These are phyloP conservation scores for Saccostrea echinata DNA, from an alignment of 1,140 invertebrate genomes.

Conservation along the genomic window DNA sequence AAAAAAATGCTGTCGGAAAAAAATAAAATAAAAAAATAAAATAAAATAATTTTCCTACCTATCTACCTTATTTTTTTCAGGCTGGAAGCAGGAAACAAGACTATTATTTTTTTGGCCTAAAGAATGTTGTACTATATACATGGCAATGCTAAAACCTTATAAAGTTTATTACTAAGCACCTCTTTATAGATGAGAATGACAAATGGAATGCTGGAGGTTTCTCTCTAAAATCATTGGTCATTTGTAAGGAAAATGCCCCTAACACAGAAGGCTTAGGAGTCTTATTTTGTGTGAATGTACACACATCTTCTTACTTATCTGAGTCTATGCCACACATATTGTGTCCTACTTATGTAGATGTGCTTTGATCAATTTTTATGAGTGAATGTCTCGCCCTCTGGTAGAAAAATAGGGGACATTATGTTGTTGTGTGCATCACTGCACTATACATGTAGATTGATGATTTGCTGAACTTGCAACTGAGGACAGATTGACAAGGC, in stretches of 20 bases:
- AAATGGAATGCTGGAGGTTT: not conserved
- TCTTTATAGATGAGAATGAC: not conserved
- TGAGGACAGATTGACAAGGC: not conserved
- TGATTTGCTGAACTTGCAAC: not conserved
- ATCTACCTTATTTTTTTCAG: no score
- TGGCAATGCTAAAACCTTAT: no score
- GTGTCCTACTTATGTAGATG: not conserved
- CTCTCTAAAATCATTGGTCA: not conserved
- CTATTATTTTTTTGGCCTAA: no score
- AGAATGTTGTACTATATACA: no score
- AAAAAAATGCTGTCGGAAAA: no score
- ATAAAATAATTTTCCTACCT: no score
- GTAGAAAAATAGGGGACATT: not conserved
- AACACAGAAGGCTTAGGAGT: not conserved
- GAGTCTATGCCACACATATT: not conserved
- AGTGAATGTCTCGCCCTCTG: not conserved
- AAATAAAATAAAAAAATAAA: no score
- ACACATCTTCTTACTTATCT: not conserved
- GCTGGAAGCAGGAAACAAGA: no score
- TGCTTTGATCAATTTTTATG: conserved; percentile 8
- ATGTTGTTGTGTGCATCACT: not conserved
- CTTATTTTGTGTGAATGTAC: not conserved
- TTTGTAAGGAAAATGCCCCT: not conserved
- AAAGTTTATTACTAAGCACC: no score
- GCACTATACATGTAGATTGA: not conserved